Conservation (phyloP, 1,140 invertebrate species). For the Parapsyche elsis region DNA sequence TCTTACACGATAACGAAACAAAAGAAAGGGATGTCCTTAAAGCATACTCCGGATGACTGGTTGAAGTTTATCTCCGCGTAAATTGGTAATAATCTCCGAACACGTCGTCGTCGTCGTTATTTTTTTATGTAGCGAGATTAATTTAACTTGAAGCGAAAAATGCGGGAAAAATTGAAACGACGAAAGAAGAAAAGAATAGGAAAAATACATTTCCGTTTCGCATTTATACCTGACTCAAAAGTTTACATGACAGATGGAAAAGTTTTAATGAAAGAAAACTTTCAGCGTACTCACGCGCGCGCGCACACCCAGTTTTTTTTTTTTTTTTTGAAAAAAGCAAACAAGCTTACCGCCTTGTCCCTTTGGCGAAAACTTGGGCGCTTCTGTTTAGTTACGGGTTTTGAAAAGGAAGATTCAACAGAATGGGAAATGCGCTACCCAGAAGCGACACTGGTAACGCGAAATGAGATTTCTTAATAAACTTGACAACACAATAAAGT, state of each 20-base stretch:
- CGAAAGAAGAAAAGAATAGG: constrained; percentile 13
- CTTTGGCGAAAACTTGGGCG: too few relatives aligned
- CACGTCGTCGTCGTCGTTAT: neutral
- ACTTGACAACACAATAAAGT: too few relatives aligned
- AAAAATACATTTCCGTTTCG: constrained; percentile 16
- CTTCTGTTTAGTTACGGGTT: too few relatives aligned
- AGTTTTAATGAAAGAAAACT: constrained; percentile 56
- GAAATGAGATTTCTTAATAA: too few relatives aligned
- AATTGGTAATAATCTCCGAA: neutral
- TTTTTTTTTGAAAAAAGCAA: constrained; percentile 32
- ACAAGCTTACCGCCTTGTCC: neutral
- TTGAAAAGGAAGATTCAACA: too few relatives aligned
- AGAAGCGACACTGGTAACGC: too few relatives aligned
- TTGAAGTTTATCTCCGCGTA: neutral
- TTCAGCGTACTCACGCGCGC: constrained; percentile 32
- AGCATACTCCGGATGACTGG: neutral
- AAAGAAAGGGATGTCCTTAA: neutral
- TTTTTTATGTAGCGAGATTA: constrained; percentile 15
- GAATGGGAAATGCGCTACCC: too few relatives aligned
- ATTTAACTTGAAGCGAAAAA: constrained; percentile 6
- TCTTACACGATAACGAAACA: too few relatives aligned
- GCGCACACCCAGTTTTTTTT: neutral
- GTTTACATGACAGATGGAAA: constrained; percentile 49
- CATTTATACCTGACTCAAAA: neutral
- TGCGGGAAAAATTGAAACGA: neutral